Conservation (phyloP, 2,888 invertebrate species). For the Habrosyne pyritoides region DNA sequence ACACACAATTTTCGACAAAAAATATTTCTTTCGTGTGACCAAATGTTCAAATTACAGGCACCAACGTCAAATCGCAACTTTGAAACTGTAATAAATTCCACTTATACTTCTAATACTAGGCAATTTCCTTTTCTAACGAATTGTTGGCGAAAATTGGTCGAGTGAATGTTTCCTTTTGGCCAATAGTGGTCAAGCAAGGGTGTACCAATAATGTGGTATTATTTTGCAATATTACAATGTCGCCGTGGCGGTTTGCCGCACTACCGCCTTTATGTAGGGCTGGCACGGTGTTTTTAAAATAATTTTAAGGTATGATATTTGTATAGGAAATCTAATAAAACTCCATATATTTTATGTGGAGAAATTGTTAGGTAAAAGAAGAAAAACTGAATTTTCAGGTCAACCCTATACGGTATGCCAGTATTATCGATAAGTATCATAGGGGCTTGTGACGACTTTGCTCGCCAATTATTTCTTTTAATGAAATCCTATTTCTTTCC, state of each 20-base stretch:
- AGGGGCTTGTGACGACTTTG: too few species aligned
- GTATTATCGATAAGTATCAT: too few species aligned
- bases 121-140: neutral
- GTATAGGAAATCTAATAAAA: neutral
- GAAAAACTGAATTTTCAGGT: too few species aligned
- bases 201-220: conserved; percentile 33
- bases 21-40: neutral
- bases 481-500: too few species aligned
- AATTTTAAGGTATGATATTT: neutral
- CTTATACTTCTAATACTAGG: neutral
- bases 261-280: conserved; percentile 17
- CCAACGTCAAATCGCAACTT: neutral
- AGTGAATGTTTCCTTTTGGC: neutral
- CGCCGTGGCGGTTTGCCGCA: conserved; percentile 27
- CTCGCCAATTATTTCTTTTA: too few species aligned
- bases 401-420: too few species aligned
- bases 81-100: neutral
- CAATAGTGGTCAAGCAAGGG: neutral
- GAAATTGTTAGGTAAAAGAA: too few species aligned
- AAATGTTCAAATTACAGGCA: neutral
- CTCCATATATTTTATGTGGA: too few species aligned
- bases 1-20: neutral
- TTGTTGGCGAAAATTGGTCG: neutral
- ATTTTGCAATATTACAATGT: conserved; percentile 41
- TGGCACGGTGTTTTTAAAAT: neutral